Conservation (phyloP, 2,888 invertebrate genomes). For the Meteorus colon region DNA sequence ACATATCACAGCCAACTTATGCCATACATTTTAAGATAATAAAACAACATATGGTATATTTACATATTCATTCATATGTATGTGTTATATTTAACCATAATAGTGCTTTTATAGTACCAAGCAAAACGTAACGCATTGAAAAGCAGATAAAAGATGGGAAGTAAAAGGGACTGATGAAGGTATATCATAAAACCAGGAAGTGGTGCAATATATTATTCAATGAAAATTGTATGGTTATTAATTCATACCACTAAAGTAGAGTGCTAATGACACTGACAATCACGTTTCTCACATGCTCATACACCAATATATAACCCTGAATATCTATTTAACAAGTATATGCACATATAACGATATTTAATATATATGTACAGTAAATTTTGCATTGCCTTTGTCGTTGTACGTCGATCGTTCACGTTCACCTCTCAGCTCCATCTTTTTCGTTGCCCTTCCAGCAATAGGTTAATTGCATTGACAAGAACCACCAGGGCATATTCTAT, state of each 20-base stretch:
- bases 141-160: conserved; percentile 9
- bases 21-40: conserved; percentile 58
- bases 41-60: conserved; percentile 56
- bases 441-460: conserved; percentile 36
- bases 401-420: conserved; percentile 13
- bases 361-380: not conserved
- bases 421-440: conserved; percentile 29
- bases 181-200: conserved; percentile 5
- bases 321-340: not conserved
- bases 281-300: conserved; percentile 1
- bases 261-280: conserved; percentile 15
- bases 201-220: conserved; percentile 9
- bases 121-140: not conserved
- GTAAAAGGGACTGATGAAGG: conserved; percentile 4
- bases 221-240: conserved; percentile 15
- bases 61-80: conserved; percentile 59
- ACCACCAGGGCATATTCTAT: conserved; percentile 33
- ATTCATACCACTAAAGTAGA: conserved; percentile 10
- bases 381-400: conserved; percentile 10
- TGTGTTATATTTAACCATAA: conserved; percentile 41
- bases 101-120: conserved; percentile 1
- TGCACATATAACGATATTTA: not conserved
- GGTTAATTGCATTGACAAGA: conserved; percentile 60
- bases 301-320: not conserved
- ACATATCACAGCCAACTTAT: conserved; percentile 50